A percentile compares a stretch with the other conserved stretches of the same genome.
Evolutionary conservation across 2,888 invertebrate genomes (phyloP).

Genomic region (Philopedon plagiatum): DNA sequence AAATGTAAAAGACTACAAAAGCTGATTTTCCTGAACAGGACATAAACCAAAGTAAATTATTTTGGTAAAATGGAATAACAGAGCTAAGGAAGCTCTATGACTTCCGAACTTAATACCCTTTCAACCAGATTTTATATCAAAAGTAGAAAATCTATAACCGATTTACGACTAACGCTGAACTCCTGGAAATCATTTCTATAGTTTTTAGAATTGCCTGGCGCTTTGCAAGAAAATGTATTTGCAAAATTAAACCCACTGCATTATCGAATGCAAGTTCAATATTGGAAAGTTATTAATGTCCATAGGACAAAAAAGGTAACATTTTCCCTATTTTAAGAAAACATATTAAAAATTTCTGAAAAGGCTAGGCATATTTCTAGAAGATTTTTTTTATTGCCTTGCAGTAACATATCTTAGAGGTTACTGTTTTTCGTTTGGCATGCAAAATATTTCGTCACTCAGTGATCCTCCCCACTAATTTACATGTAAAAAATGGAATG

Average conservation of each 20-base stretch:
- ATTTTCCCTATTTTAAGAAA: too few species aligned
- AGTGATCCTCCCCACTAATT: too few species aligned
- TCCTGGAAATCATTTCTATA: not conserved
- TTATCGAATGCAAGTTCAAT: not conserved
- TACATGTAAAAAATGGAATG: too few species aligned
- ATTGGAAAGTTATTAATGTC: not conserved
- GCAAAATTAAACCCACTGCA: not conserved
- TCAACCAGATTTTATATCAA: constrained; percentile 25
- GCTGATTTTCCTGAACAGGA: not conserved
- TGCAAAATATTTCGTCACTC: too few species aligned
- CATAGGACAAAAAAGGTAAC: too few species aligned
- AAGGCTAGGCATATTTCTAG: too few species aligned
- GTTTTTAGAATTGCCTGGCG: not conserved
- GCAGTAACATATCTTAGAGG: too few species aligned
- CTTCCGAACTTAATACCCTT: constrained; percentile 22
- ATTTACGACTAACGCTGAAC: constrained; percentile 25
- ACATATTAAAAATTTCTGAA: too few species aligned
- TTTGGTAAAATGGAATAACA: constrained; percentile 25
- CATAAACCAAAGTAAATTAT: constrained; percentile 10
- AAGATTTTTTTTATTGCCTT: too few species aligned
- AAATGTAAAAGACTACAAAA: not conserved
- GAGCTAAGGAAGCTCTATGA: constrained; percentile 29
- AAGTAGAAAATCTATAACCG: constrained; percentile 36
- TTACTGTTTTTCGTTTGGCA: too few species aligned
- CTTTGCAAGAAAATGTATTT: not conserved